These are phyloP conservation scores for Tragelaphus oryx DNA, from an alignment of 2,797 vertebrate genomes.

Conservation along the genomic window DNA sequence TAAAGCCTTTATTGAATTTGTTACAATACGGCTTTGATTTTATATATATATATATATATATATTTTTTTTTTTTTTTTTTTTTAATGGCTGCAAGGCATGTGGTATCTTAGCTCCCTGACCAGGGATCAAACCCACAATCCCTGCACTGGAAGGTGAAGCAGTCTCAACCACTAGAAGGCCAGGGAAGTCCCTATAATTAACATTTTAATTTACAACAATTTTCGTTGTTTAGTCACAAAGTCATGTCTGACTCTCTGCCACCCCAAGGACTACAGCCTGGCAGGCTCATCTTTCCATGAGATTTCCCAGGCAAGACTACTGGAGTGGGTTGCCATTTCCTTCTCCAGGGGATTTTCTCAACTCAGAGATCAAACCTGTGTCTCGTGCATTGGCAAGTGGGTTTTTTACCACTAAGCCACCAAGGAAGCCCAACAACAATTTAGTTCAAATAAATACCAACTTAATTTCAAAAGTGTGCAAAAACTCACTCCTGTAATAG, in stretches of 20 bases:
- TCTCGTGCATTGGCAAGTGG: not conserved
- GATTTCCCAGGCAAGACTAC: not conserved
- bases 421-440: not conserved
- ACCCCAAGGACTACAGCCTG: not conserved
- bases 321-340: not conserved
- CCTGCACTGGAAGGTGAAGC: not conserved
- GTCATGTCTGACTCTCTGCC: not conserved
- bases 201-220: not conserved
- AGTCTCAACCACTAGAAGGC: not conserved
- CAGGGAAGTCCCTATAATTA: not conserved
- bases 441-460: not conserved
- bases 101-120: not conserved
- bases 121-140: not conserved
- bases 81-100: not conserved
- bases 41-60: not conserved
- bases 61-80: not conserved
- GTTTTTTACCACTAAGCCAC: not conserved
- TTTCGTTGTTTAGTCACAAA: not conserved
- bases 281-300: not conserved
- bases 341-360: not conserved
- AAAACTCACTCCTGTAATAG: not conserved
- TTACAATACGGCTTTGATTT: not conserved
- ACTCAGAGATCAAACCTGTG: not conserved
- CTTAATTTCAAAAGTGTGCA: not conserved
- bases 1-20: not conserved